These are phyloP conservation scores for Sorex maritimensis DNA, from an alignment of 2,797 vertebrate genomes.

Conservation along the genomic window DNA sequence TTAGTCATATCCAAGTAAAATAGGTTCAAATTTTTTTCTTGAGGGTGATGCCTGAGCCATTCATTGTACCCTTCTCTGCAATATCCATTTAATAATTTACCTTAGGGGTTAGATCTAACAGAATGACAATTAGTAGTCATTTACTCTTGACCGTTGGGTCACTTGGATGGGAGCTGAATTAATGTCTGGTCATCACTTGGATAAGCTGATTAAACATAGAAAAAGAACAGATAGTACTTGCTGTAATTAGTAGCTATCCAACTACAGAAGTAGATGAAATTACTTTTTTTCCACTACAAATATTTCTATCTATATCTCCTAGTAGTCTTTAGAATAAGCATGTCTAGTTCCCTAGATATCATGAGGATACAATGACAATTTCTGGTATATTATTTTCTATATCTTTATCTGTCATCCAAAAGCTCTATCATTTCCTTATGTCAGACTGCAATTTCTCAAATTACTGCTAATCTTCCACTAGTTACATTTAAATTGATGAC, in stretches of 20 bases:
- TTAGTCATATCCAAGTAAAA: not conserved
- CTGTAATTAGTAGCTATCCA: not conserved
- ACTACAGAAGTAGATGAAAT: not conserved
- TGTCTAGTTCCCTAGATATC: slow-evolving; percentile 35
- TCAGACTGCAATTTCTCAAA: slow-evolving; percentile 82
- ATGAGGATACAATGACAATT: slow-evolving; percentile 46
- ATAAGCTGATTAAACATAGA: not conserved
- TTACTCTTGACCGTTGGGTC: not conserved
- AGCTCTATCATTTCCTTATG: slow-evolving; percentile 80
- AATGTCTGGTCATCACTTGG: not conserved
- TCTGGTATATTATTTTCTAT: slow-evolving; percentile 45
- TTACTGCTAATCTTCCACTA: slow-evolving; percentile 82
- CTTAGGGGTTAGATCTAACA: not conserved
- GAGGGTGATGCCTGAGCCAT: not conserved
- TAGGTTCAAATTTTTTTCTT: not conserved
- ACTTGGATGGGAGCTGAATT: not conserved
- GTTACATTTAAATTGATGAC: slow-evolving; percentile 80
- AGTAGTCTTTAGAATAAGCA: slow-evolving; percentile 1
- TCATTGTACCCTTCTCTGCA: not conserved
- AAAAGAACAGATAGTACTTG: not conserved
- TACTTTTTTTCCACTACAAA: not conserved
- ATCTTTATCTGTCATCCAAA: slow-evolving; percentile 63
- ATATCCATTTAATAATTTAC: not conserved
- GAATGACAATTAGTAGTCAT: not conserved
- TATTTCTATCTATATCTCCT: not conserved